Evolutionary conservation across 2,797 vertebrate genomes (phyloP), one percentile per base, ranked within the genome.

Genomic region (Myotis vivesi): DNA sequence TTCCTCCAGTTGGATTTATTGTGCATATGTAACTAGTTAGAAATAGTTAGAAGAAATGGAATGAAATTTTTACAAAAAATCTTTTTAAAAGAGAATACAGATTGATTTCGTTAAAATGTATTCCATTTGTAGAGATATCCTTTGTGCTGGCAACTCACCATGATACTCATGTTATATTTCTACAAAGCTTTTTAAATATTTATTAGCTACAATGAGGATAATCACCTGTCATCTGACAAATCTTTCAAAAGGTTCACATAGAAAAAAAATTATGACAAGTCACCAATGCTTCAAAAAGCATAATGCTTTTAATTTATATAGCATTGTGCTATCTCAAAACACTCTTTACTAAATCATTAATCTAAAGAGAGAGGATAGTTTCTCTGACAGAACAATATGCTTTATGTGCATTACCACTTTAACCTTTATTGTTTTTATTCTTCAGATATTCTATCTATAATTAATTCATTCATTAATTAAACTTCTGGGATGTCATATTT

Each of bases 1-100:
- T 1, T 77, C 23, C 15, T 82, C 36, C 19, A 94, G 15, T 86
- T 93, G 23, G 46, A 10, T 72, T 44, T 76, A 88, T 15, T 66
- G 23, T 85, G 2, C 41, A 38, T 51, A 64, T 89, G 6, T 51
- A 93, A 83, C 17, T 53, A 88, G 30, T 73, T 64, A 64, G 16
- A 90, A 95, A 84, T 49, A 75, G 89, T 57, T 89, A 36, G 55
- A 92, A 92, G 30, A 33, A 84, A 87, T 41, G 6, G 25, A 91
- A 86, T 66, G 1, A 66, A 51, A 69, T 59, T 85, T 96, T 92
- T 68, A 69, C 7, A 85, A 80, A 41, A 80, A 90, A 5, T 41
- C 77, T 92, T 89, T 93, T 91, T 2, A 62, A 95, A 94, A 33
- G 23, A 84, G 13, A 87, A 80, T 11, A 16, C 12, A 57, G 30